These are phyloP conservation scores for Caenorhabditis plicata DNA, from an alignment of 2,888 invertebrate genomes.

Conservation along the genomic window DNA sequence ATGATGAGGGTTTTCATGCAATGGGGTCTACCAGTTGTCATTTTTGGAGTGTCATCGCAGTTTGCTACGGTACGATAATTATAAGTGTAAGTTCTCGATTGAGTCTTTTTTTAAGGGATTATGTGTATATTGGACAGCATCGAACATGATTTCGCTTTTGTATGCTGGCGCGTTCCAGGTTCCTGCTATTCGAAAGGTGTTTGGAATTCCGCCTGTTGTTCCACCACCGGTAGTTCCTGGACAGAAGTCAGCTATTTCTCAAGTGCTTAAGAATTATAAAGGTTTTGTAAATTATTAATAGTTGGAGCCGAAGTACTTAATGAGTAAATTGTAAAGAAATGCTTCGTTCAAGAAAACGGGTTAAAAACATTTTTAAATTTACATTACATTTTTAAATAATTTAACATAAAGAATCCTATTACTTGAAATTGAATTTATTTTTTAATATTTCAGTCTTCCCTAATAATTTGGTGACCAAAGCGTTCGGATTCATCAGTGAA, in stretches of 20 bases:
- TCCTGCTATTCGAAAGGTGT: constrained; percentile 44
- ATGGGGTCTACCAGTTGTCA: constrained; percentile 56
- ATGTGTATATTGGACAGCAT: constrained; percentile 62
- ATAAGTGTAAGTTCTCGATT: background rate
- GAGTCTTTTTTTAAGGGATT: constrained; percentile 43
- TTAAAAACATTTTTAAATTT: too few relatives aligned
- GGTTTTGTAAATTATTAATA: too few relatives aligned
- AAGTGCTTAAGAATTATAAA: constrained; percentile 34
- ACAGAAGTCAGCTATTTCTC: constrained; percentile 23
- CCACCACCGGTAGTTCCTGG: constrained; percentile 14
- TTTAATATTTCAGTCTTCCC: too few relatives aligned
- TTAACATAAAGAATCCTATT: too few relatives aligned
- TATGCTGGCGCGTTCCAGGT: constrained; percentile 53
- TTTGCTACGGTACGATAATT: constrained; percentile 50
- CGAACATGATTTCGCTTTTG: constrained; percentile 56
- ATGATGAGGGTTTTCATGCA: constrained; percentile 53
- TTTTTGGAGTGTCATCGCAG: constrained; percentile 51
- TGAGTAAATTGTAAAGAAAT: too few relatives aligned
- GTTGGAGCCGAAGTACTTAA: too few relatives aligned
- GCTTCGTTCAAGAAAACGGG: too few relatives aligned
- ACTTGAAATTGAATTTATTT: too few relatives aligned
- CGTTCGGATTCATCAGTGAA: too few relatives aligned
- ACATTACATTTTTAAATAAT: too few relatives aligned
- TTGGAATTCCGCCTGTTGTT: constrained; percentile 42
- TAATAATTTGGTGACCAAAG: too few relatives aligned